Conservation (phyloP, 1,140 invertebrate species). For the Cepaea nemoralis region DNA sequence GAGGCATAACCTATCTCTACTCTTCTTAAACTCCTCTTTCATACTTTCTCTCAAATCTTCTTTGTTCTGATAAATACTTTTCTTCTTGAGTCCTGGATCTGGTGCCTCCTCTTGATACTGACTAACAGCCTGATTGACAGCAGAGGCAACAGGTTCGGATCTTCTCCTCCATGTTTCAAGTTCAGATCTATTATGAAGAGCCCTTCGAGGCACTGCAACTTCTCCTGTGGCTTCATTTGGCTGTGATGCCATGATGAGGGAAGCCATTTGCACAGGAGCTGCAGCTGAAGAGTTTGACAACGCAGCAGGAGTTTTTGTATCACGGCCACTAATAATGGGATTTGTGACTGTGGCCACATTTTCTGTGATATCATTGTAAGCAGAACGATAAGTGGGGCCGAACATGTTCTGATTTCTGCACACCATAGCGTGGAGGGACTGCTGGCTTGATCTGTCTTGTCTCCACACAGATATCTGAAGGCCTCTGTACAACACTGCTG, state of each 20-base stretch:
- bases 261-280: not conserved
- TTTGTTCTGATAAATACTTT: slow-evolving; percentile 26
- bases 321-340: slow-evolving; percentile 4
- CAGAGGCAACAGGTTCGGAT: slow-evolving; percentile 27
- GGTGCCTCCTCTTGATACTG: not conserved
- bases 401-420: not conserved
- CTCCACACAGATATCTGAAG: slow-evolving; percentile 3
- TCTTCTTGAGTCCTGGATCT: slow-evolving; percentile 7
- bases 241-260: not conserved
- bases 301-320: not conserved
- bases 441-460: not conserved
- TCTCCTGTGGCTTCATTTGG: not conserved
- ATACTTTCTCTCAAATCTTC: slow-evolving; percentile 15
- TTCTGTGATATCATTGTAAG: slow-evolving; percentile 13
- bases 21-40: not conserved
- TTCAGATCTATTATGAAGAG: not conserved
- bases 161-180: slow-evolving; percentile 12
- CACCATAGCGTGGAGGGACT: not conserved
- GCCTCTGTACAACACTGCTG: not conserved
- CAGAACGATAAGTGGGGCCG: not conserved
- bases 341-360: slow-evolving; percentile 18
- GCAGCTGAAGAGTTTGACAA: not conserved
- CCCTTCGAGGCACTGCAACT: not conserved
- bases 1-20: not conserved
- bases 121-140: slow-evolving; percentile 9